These are phyloP conservation scores for Montipora efflorescens DNA, from an alignment of 64 coral and sea anemone species.

Conservation along the genomic window DNA sequence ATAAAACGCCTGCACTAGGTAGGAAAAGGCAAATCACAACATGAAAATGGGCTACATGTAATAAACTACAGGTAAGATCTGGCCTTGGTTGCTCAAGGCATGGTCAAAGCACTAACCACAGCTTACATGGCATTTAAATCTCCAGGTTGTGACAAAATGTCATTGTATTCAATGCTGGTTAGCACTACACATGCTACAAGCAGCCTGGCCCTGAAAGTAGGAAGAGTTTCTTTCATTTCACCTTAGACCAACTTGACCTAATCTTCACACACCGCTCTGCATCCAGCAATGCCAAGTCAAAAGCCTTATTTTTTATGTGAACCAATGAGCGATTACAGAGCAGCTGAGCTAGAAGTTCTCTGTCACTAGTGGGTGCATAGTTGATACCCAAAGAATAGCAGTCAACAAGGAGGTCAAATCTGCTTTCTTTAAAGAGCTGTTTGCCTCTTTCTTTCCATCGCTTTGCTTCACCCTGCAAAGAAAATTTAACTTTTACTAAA, in stretches of 20 bases:
- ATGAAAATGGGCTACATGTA: no score
- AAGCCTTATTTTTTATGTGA: constrained; percentile 33
- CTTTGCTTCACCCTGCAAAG: constrained; percentile 37
- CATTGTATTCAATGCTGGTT: no score
- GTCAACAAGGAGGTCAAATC: constrained; percentile 31
- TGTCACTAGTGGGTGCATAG: constrained; percentile 40
- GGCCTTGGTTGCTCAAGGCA: no score
- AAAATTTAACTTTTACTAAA: not conserved
- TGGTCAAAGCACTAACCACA: no score
- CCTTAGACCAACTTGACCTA: constrained; percentile 50
- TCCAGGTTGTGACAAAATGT: no score
- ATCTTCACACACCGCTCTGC: constrained; percentile 52
- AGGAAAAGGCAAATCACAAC: no score
- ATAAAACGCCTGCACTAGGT: no score
- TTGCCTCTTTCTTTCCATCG: constrained; percentile 71
- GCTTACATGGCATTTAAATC: no score
- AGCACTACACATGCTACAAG: no score
- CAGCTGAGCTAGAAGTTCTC: constrained; percentile 48
- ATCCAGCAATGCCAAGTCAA: constrained; percentile 38
- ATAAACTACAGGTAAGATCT: no score
- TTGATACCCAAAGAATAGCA: constrained; percentile 66
- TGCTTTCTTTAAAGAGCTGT: constrained; percentile 39
- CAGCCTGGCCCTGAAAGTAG: no score
- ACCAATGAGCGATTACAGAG: constrained; percentile 61
- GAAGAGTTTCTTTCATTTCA: not conserved